Evolutionary conservation across 1,140 invertebrate species (phyloP).

Genomic region (Calliopsis andreniformis): DNA sequence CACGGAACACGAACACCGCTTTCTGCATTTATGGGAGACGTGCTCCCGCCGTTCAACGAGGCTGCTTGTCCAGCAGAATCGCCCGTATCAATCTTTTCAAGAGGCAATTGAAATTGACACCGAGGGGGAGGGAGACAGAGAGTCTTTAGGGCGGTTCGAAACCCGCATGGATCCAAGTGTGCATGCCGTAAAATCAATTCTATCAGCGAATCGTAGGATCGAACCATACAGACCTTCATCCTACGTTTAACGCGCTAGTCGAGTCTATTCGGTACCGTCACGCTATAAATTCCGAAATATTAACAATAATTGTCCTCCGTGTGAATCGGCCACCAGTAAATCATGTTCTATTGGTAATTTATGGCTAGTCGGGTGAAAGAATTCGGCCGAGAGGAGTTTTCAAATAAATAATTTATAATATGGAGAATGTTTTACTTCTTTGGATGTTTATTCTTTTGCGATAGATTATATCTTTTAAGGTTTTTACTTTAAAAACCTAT

Average conservation of each 20-base stretch:
- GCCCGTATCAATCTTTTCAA: conserved; percentile 67
- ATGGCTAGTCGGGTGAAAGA: too few species aligned
- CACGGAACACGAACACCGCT: conserved; percentile 3
- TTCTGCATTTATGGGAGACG: conserved; percentile 46
- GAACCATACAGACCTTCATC: conserved; percentile 32
- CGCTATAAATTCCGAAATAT: conserved; percentile 68
- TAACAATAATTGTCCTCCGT: conserved; percentile 57
- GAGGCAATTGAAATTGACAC: conserved; percentile 64
- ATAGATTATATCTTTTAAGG: too few species aligned
- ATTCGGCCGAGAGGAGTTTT: too few species aligned
- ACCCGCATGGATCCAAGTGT: conserved; percentile 53
- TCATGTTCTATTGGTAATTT: conserved; percentile 58
- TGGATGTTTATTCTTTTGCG: too few species aligned
- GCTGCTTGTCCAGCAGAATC: conserved; percentile 34
- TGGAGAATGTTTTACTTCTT: too few species aligned
- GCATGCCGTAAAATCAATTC: conserved; percentile 51
- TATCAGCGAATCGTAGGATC: conserved; percentile 42
- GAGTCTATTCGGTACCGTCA: conserved; percentile 47
- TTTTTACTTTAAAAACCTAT: too few species aligned
- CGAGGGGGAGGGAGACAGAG: neutral
- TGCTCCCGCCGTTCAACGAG: conserved; percentile 23
- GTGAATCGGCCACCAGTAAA: conserved; percentile 4
- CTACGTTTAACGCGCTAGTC: conserved; percentile 20
- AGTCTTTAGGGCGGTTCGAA: conserved; percentile 5
- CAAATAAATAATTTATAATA: too few species aligned